Evolutionary conservation across 2,797 vertebrate species (phyloP).

Genomic region (Mycteria americana): DNA sequence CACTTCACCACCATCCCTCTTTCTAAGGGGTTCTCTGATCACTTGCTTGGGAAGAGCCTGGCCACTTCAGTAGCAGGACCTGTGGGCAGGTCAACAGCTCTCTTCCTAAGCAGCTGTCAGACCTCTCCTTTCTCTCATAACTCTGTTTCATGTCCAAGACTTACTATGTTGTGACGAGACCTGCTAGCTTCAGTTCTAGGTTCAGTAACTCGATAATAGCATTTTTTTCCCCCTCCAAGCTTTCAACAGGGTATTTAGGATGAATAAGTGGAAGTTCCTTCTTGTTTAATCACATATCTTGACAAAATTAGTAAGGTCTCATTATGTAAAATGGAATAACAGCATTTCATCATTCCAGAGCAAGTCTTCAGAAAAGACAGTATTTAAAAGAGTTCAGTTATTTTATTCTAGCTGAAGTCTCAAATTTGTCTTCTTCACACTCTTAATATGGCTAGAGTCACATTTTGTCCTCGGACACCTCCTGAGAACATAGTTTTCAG

Average conservation of each 20-base stretch:
- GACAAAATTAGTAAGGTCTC: background rate
- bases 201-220: background rate
- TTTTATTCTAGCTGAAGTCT: background rate
- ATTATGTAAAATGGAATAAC: background rate
- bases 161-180: background rate
- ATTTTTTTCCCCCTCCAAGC: background rate
- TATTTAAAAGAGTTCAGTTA: background rate
- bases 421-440: background rate
- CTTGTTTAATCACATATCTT: background rate
- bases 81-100: background rate
- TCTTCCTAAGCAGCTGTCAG: background rate
- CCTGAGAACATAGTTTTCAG: background rate
- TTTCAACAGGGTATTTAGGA: background rate
- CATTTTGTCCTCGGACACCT: background rate
- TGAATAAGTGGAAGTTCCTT: background rate
- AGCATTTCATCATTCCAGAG: background rate
- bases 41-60: background rate
- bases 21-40: background rate
- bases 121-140: background rate
- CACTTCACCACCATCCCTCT: background rate
- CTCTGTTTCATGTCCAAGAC: background rate
- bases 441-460: background rate
- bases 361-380: background rate
- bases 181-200: background rate
- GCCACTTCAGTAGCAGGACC: background rate